Base-by-base conservation (phyloP, 2,797 vertebrate species). In the Bucorvus abyssinicus region DNA sequence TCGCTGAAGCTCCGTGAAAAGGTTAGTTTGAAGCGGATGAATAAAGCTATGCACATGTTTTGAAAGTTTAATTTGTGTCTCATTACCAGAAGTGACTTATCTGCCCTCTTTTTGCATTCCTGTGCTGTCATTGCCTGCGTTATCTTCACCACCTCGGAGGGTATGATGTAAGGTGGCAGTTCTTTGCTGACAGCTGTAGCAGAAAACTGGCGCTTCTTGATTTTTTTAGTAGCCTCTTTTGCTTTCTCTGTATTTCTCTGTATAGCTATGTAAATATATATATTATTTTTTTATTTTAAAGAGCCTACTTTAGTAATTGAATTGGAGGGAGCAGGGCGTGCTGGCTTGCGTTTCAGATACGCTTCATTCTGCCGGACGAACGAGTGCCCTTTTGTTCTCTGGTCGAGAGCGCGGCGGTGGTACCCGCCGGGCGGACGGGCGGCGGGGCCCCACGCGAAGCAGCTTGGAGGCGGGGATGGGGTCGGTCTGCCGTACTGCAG, bases 1-100 rank as follows among this genome's bases (percentile, higher is more conserved):
- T 97, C 96, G 59, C 97, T n/a, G 96, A 97, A 97, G 97, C 96
- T 98, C 97, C 84, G 68, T 97, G 96, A 93, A 97, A 94, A 97
- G 96, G 96, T 98, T 97, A 95, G 97, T 96, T 97, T 94, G 97
- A 97, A 98, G 97, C 96, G 97, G 97, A 96, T 94, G 95, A 98
- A 98, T 97, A 98, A 98, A 98, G 97, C 97, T 97, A 97, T 98
- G 97, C 98, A 98, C 97, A 97, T 97, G 97, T 98, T 97, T 97
- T 96, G 95, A 97, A 96, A 97, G 91, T 97, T 97, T 97, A 97
- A 96, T 97, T 97, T 97, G 97, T 98, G 97, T 98, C 94, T 98
- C 98, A 96, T 98, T 98, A 97, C 96, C 97, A 97, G 96, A 98
- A 98, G 97, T 97, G 97, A 97, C 96, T 95, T 97, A 96, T 96